Evolutionary conservation across 2,888 invertebrate species (phyloP).

Genomic region (Tillus elongatus): DNA sequence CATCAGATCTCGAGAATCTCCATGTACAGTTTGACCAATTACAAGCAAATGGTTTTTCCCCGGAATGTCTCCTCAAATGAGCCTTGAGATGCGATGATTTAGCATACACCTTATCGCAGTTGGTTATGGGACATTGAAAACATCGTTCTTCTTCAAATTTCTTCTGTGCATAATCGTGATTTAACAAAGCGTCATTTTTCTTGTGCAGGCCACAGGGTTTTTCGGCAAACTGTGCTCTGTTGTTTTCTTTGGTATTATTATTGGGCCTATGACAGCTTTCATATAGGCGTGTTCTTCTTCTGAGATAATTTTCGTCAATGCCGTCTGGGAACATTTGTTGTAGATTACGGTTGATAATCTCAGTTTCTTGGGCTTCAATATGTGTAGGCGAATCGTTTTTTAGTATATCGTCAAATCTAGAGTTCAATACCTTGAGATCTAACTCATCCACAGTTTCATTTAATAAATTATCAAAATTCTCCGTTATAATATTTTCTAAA

Average conservation of each 20-base stretch:
- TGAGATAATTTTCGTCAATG: conserved; percentile 35
- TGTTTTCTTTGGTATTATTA: conserved; percentile 15
- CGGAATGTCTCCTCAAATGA: conserved; percentile 73
- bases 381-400: conserved; percentile 21
- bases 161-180: conserved; percentile 34
- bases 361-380: conserved; percentile 18
- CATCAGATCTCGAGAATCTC: conserved; percentile 91
- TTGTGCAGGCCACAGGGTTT: conserved; percentile 18
- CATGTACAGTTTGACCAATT: conserved; percentile 70
- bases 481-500: conserved; percentile 19
- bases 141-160: conserved; percentile 44
- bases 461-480: conserved; percentile 23
- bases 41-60: conserved; percentile 53
- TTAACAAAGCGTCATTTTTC: conserved; percentile 23
- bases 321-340: conserved; percentile 37
- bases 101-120: conserved; percentile 74
- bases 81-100: conserved; percentile 87
- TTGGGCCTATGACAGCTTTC: conserved; percentile 30
- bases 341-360: conserved; percentile 11
- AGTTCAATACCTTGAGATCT: conserved; percentile 23
- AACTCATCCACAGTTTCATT: conserved; percentile 26
- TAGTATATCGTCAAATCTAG: conserved; percentile 27
- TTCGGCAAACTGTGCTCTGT: conserved; percentile 16
- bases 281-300: conserved; percentile 38
- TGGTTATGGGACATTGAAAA: conserved; percentile 60